Evolutionary conservation across 2,888 invertebrate species (phyloP), one percentile per base, ranked within the genome.

Genomic region (Stenoptilia bipunctidactyla): DNA sequence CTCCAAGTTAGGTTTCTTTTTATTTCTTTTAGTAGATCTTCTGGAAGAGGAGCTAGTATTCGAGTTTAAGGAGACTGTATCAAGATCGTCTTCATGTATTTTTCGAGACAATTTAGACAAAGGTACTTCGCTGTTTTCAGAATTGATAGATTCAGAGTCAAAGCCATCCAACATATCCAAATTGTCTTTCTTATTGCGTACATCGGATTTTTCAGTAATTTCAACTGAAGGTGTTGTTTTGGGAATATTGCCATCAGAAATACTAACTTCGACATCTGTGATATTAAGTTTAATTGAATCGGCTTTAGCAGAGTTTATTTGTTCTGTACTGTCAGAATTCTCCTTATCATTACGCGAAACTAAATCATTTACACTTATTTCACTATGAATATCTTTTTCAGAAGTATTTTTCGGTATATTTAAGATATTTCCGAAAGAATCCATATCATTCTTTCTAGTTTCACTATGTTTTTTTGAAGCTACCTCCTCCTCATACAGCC

Each of bases 401-500:
- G n/a, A n/a, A n/a, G n/a, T n/a, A n/a, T n/a, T n/a, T n/a, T n/a
- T n/a, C n/a, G n/a, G n/a, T n/a, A n/a, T n/a, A n/a, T n/a, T n/a
- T n/a, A n/a, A n/a, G n/a, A n/a, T n/a, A n/a, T n/a, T n/a, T n/a
- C n/a, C n/a, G n/a, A n/a, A n/a, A n/a, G n/a, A n/a, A n/a, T n/a
- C n/a, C n/a, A n/a, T n/a, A n/a, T n/a, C n/a, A n/a, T n/a, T n/a
- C n/a, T n/a, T n/a, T n/a, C n/a, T n/a, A n/a, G n/a, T n/a, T n/a
- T n/a, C n/a, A n/a, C n/a, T n/a, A n/a, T n/a, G n/a, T n/a, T n/a
- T n/a, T n/a, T n/a, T n/a, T n/a, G n/a, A n/a, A n/a, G n/a, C n/a
- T n/a, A n/a, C n/a, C n/a, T 40, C 43, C 10, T 42, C 53, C 27
- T 46, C 45, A 34, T 49, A 52, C 15, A 49, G 42, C 72, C 72